phyloP scores from a whole-genome alignment of 2,888 invertebrate genomes.

The Cataglyphis albicans region DNA sequence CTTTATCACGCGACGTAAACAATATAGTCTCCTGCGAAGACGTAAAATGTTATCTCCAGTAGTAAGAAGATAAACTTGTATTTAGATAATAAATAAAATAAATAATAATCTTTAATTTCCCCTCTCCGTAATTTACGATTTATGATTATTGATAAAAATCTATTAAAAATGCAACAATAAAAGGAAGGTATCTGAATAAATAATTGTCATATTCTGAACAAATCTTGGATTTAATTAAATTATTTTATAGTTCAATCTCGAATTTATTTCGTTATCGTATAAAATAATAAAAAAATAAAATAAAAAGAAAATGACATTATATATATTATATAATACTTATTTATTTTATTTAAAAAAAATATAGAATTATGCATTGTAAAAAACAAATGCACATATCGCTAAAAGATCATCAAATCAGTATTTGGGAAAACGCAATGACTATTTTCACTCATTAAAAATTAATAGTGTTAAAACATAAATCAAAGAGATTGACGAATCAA shows the following conservation, averaged over 20 bases:
- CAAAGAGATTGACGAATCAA: neutral
- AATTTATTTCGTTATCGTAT: neutral
- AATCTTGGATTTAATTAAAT: constrained; percentile 14
- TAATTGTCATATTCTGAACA: neutral
- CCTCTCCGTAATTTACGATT: constrained; percentile 10
- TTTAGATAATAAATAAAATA: constrained; percentile 4
- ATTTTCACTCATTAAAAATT: neutral
- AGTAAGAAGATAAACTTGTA: constrained; percentile 16
- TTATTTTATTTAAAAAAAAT: neutral
- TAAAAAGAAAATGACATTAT: neutral
- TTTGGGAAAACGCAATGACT: neutral
- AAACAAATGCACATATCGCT: neutral
- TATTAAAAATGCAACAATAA: constrained; percentile 1
- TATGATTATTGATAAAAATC: neutral
- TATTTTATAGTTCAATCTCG: neutral
- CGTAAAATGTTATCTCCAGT: constrained; percentile 21
- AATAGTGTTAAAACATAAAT: constrained; percentile 3
- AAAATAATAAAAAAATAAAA: neutral
- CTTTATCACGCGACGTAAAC: constrained; percentile 42
- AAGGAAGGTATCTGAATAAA: neutral
- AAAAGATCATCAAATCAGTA: neutral
- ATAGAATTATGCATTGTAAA: neutral
- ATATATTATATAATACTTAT: neutral
- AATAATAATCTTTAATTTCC: neutral
- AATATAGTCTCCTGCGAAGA: constrained; percentile 28